Evolutionary conservation across 2,888 invertebrate genomes (phyloP).

Genomic region (Agapostemon virescens): DNA sequence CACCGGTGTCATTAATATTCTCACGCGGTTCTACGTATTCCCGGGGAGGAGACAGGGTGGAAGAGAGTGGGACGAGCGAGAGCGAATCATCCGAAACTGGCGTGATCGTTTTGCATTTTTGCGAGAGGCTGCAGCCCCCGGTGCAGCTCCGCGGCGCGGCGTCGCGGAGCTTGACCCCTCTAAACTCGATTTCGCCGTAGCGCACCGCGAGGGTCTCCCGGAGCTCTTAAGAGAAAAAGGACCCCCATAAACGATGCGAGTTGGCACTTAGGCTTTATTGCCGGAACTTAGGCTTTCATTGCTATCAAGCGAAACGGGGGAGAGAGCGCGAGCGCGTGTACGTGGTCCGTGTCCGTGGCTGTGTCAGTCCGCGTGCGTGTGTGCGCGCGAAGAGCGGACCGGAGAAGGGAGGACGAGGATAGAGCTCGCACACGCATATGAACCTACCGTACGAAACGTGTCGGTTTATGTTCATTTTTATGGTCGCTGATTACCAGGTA

Average conservation of each 20-base stretch:
- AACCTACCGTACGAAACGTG: constrained; percentile 66
- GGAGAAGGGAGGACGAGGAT: background rate
- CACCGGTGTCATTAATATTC: constrained; percentile 13
- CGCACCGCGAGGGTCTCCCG: constrained; percentile 44
- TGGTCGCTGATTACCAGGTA: constrained; percentile 76
- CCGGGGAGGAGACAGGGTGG: background rate
- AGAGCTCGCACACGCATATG: constrained; percentile 34
- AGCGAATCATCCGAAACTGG: background rate
- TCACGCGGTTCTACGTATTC: background rate
- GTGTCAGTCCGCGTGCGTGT: background rate
- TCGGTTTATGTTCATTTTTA: constrained; percentile 76
- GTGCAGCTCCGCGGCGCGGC: background rate
- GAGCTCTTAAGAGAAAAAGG: constrained; percentile 57
- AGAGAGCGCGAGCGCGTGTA: background rate
- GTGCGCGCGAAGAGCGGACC: background rate
- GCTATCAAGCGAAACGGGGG: constrained; percentile 54
- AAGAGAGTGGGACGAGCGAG: background rate
- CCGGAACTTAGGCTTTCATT: constrained; percentile 65
- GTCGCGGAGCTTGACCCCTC: constrained; percentile 32
- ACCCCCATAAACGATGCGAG: constrained; percentile 63
- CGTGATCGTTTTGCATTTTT: constrained; percentile 23
- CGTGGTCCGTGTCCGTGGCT: background rate
- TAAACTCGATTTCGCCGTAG: constrained; percentile 63
- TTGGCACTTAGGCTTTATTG: constrained; percentile 68
- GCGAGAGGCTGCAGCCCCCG: constrained; percentile 8